phyloP scores from a whole-genome alignment of 1,140 invertebrate genomes.

The Trichogramma pretiosum region DNA sequence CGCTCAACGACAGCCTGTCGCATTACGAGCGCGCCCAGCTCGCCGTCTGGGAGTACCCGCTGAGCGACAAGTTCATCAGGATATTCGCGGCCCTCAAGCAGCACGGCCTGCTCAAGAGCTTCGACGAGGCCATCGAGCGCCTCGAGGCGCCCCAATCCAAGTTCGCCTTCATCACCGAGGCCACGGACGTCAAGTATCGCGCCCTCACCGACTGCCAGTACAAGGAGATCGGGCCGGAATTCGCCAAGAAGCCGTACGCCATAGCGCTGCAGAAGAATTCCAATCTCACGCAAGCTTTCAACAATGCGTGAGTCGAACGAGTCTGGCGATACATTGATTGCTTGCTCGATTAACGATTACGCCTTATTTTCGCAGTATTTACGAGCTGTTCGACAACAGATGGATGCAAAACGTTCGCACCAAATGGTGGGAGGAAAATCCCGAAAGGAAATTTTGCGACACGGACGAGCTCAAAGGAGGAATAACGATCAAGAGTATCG shows the following conservation, averaged over 20 bases:
- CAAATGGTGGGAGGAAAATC: conserved; percentile 89
- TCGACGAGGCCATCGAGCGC: conserved; percentile 70
- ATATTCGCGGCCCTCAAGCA: conserved; percentile 96
- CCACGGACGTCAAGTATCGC: conserved; percentile 82
- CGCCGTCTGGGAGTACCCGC: conserved; percentile 97
- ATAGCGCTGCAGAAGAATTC: conserved; percentile 93
- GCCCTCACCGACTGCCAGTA: conserved; percentile 83
- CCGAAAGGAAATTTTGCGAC: conserved; percentile 71
- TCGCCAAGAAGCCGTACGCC: conserved; percentile 92
- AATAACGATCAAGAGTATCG: conserved; percentile 94
- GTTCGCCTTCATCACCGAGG: conserved; percentile 90
- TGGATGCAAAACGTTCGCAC: conserved; percentile 87
- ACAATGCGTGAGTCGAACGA: conserved; percentile 77
- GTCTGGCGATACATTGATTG: too few relatives aligned
- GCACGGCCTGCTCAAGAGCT: conserved; percentile 63
- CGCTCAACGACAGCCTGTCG: conserved; percentile 81
- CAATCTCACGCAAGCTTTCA: conserved; percentile 80
- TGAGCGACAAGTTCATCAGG: conserved; percentile 95
- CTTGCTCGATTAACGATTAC: too few relatives aligned
- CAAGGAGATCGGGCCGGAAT: conserved; percentile 86
- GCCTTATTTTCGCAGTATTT: conserved; percentile 62
- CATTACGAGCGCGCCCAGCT: conserved; percentile 83
- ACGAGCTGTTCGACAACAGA: conserved; percentile 83
- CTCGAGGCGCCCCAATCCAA: conserved; percentile 58
- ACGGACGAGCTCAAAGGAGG: conserved; percentile 86